Evolutionary conservation across 2,113 vertebrate species (phyloP), one percentile per base, ranked within the genome.

Genomic region (Irena cyanogastra): DNA sequence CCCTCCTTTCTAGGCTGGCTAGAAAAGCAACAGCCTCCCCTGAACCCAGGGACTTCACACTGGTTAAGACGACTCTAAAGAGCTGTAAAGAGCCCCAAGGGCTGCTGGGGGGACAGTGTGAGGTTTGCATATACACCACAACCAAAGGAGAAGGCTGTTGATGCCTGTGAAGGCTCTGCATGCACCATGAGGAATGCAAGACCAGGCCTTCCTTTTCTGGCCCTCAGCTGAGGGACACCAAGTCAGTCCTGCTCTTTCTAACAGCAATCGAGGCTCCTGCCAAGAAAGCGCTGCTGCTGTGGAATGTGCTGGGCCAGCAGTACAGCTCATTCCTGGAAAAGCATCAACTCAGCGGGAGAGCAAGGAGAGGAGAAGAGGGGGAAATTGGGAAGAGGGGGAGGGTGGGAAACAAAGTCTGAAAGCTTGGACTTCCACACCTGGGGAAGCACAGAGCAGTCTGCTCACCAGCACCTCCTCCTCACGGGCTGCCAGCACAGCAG

Each of bases 261-360:
- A 95, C 54, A 94, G 90, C 94, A 87, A 94, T 87, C 2, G 0
- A 96, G 59, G 27, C 41, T 94, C 72, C 87, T 97, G 97, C 97
- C 95, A 97, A 96, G 93, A 97, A 94, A 91, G 83, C 2, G 39
- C 95, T 93, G 93, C 95, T 94, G 95, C 91, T 93, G 89, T 95
- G 97, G 97, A 97, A 97, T 97, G 97, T 97, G 97, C 97, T 97
- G 91, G 89, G 90, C 95, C 86, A 96, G 97, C 97, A 97, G 93
- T 95, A 97, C 88, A 88, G 95, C 90, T 96, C 95, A 97, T 97
- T 97, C 97, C 97, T 97, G 97, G 96, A 96, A 97, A 95, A 94
- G 94, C 95, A 97, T 96, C 97, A 97, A 93, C 96, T 94, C 96
- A 93, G 96, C 84, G 3, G 90, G 97, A 96, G 96, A 94, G 94